phyloP scores from a whole-genome alignment of 2,113 vertebrate species.

The Spheniscus mendiculus region DNA sequence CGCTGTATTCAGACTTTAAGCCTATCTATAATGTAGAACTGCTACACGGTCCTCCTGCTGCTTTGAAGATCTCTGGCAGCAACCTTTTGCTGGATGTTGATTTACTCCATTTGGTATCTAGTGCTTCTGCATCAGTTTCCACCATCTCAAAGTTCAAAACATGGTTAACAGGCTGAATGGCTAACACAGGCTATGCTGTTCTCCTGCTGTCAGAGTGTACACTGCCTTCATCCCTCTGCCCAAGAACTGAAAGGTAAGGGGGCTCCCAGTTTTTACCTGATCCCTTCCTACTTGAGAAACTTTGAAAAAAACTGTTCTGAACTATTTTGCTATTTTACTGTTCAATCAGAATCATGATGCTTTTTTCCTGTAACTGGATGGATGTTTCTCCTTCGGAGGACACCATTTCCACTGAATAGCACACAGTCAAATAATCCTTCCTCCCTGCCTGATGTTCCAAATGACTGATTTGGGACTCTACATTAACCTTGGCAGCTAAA shows the following conservation, averaged over 20 bases:
- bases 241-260: not conserved
- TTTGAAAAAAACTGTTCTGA: not conserved
- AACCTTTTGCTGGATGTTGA: not conserved
- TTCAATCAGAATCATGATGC: not conserved
- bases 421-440: not conserved
- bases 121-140: not conserved
- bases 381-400: not conserved
- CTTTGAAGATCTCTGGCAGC: not conserved
- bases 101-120: not conserved
- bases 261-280: not conserved
- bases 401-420: not conserved
- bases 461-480: not conserved
- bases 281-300: not conserved
- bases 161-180: not conserved
- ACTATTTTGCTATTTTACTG: not conserved
- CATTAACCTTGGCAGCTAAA: not conserved
- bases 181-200: not conserved
- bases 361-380: not conserved
- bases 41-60: not conserved
- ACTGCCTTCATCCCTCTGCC: not conserved
- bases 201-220: not conserved
- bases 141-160: not conserved
- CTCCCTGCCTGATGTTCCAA: not conserved
- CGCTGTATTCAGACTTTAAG: not conserved
- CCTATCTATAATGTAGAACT: not conserved